Base-by-base conservation (phyloP, 2,797 vertebrate genomes). In the Channallabes apus region DNA sequence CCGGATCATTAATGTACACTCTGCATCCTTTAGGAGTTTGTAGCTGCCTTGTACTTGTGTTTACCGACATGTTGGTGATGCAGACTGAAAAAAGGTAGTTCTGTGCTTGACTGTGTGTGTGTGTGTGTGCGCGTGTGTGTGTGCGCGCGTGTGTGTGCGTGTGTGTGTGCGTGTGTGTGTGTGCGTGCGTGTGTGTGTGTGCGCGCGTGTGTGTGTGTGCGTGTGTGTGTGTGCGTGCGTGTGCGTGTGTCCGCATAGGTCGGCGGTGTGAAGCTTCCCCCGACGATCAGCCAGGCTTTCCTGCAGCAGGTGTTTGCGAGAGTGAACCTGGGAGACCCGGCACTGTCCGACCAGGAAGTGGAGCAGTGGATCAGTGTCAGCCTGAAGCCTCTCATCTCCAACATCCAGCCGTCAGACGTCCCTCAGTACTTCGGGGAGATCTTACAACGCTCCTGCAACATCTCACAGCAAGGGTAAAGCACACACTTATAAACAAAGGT, bases 221-320 rank as follows among this genome's bases (percentile, higher is more conserved):
- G n/a, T n/a, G n/a, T n/a, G n/a, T n/a, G n/a, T n/a, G n/a, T n/a
- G n/a, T n/a, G n/a, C n/a, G n/a, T n/a, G n/a, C 82, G 27, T 78
- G 51, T 76, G 35, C 86, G 29, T 86, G n/a, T 59, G 54, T 83
- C 61, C 94, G 93, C 79, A 2, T 67, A 84, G 89, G 22, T 61
- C 1, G 32, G 29, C 0, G 89, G 86, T 35, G 65, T 29, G 7
- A 0, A 2, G 18, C 64, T 93, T n/a, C 65, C 90, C 18, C 4
- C 87, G 0, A 0, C 2, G 0, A 92, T 95, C 85, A 91, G 88
- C 78, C 88, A 93, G 7, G 90, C 91, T 67, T 87, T 95, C 86
- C 71, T 96, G 41, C 88, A 93, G 65, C 91, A 92, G 18, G 94
- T 94, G 86, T 95, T 96, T 29, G 64, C 88, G 4, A 92, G 93